Conservation (phyloP, 2,113 vertebrate genomes). For the Tursiops truncatus region DNA sequence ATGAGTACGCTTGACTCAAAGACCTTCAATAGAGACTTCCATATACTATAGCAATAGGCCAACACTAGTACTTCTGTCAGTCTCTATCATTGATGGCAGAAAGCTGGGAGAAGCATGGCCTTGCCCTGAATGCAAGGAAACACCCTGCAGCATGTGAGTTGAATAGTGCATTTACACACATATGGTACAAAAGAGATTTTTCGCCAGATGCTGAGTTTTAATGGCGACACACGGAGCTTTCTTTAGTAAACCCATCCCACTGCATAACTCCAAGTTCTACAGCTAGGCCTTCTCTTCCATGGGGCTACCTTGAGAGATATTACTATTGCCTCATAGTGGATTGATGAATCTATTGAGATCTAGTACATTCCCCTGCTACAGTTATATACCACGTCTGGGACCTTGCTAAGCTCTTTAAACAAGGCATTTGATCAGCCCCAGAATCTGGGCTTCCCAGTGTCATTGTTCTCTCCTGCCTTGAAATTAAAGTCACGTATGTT, state of each 20-base stretch:
- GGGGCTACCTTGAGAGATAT: background rate
- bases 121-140: background rate
- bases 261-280: too few species aligned
- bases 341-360: background rate
- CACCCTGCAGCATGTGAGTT: background rate
- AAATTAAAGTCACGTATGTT: background rate
- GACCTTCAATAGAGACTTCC: background rate
- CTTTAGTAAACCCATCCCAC: background rate
- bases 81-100: background rate
- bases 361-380: background rate
- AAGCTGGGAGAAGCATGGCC: background rate
- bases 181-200: background rate
- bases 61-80: background rate
- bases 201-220: background rate
- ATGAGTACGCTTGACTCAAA: background rate
- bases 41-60: background rate
- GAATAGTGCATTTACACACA: background rate
- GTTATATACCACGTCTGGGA: background rate
- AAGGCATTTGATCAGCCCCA: background rate
- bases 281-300: background rate
- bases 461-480: background rate
- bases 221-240: background rate
- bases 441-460: background rate
- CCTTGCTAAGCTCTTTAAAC: background rate
- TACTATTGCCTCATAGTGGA: background rate